Conservation (phyloP, 2,888 invertebrate genomes). For the Apodemia zela region DNA sequence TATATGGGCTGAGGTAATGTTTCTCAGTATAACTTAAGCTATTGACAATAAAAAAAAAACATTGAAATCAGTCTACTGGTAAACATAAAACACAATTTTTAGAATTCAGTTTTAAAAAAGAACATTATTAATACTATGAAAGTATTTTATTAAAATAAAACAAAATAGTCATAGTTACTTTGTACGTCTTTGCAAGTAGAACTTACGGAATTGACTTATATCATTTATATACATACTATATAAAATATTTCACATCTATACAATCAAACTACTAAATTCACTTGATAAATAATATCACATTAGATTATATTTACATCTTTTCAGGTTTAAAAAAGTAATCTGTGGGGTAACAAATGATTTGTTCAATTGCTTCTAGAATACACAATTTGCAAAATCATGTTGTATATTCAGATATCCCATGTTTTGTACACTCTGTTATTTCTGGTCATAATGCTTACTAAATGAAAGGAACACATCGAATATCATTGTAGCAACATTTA, state of each 20-base stretch:
- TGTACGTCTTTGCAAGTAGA: conserved; percentile 13
- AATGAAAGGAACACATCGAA: conserved; percentile 95
- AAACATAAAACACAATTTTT: too few relatives aligned
- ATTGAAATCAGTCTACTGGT: too few relatives aligned
- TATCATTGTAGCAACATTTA: conserved; percentile 90
- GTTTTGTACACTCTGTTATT: conserved; percentile 19
- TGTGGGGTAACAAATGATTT: background rate
- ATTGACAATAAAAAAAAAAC: too few relatives aligned
- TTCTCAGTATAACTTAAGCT: too few relatives aligned
- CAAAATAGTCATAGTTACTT: too few relatives aligned
- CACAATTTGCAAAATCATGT: background rate
- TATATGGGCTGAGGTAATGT: too few relatives aligned
- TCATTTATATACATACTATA: conserved; percentile 16
- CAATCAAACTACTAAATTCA: too few relatives aligned
- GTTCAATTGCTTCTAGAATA: background rate
- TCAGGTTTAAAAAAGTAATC: background rate
- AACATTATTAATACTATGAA: too few relatives aligned
- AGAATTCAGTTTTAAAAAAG: too few relatives aligned
- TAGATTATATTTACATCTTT: conserved; percentile 7
- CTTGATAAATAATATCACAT: too few relatives aligned
- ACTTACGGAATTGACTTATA: conserved; percentile 18
- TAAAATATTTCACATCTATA: conserved; percentile 20
- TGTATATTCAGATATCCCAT: background rate
- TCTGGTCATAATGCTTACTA: conserved; percentile 85
- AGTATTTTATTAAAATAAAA: too few relatives aligned